These are phyloP conservation scores for Rutpela maculata DNA, from an alignment of 2,888 invertebrate genomes.

Conservation along the genomic window DNA sequence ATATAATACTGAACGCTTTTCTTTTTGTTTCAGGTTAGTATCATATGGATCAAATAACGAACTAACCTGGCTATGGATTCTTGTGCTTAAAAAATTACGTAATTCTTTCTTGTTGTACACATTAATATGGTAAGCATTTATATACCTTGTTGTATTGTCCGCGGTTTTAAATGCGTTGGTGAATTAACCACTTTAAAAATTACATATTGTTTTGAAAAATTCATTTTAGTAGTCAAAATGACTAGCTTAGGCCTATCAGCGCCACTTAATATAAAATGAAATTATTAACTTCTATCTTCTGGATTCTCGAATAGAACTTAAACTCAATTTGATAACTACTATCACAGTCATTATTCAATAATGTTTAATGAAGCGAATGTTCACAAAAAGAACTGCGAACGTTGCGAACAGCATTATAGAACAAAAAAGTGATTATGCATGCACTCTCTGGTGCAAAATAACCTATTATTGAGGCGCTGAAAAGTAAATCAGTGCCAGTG, in stretches of 20 bases:
- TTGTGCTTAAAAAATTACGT: background rate
- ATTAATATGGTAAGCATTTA: constrained; percentile 6
- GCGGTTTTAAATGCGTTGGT: no score
- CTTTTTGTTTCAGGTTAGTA: constrained; percentile 22
- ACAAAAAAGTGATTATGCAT: background rate
- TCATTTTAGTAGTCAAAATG: no score
- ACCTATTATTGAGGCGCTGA: constrained; percentile 3
- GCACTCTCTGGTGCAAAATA: background rate
- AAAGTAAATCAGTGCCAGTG: constrained; percentile 1
- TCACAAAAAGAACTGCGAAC: background rate
- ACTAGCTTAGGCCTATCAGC: no score
- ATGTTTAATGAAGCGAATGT: background rate
- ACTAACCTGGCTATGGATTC: background rate
- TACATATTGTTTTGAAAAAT: no score
- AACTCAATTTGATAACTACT: background rate
- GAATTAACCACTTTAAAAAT: no score
- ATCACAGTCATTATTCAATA: background rate
- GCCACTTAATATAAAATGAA: no score
- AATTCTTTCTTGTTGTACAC: background rate
- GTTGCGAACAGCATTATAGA: background rate
- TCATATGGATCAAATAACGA: background rate
- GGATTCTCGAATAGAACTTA: no score
- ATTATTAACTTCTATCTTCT: no score
- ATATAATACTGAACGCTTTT: background rate
- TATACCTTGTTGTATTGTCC: background rate